Evolutionary conservation across 2,888 invertebrate species (phyloP), one percentile per base, ranked within the genome.

Genomic region (Caenorhabditis wallacei): DNA sequence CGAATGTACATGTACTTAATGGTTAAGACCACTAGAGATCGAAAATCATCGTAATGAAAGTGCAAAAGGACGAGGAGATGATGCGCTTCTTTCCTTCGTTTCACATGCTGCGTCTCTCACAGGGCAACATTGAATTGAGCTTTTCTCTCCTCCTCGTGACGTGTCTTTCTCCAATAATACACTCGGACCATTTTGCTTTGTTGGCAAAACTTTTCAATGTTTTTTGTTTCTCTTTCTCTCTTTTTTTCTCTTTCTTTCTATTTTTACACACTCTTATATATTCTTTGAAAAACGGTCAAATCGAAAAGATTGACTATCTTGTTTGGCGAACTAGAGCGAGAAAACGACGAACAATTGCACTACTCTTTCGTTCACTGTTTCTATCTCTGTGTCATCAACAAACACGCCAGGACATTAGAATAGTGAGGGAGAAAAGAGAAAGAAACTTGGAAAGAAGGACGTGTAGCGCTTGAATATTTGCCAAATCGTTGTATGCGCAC

Each of bases 401-500:
- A 66, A 75, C 24, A 75, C 56, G 35, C 37, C 18, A 30, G 30
- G 8, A 30, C 5, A 35, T 37, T 35, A 22, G 24, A 40, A 68
- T 18, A 66, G 35, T n/a, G 66, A 40, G 51, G 40, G 54, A 35
- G 54, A 35, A 72, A 37, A 63, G 18, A 69, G 57, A 69, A 56
- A 69, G 54, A 35, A 57, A 51, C 57, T 51, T 30, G 18, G 75
- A 20, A 37, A 61, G 69, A 54, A 54, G 53, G 69, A 78, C 69
- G 63, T 78, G 78, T 78, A 63, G 78, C 78, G 78, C 69, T 69
- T 78, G 78, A 69, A 78, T 78, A 78, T 78, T 78, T 78, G 78
- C 78, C 69, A 69, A 78, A 69, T 76, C 76, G 61, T 35, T 69
- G 69, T 53, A 69, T 63, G 69, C 69, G 63, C 78, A 69, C 69